These are phyloP conservation scores for Hypena proboscidalis DNA, from an alignment of 2,888 invertebrate species.

Conservation along the genomic window DNA sequence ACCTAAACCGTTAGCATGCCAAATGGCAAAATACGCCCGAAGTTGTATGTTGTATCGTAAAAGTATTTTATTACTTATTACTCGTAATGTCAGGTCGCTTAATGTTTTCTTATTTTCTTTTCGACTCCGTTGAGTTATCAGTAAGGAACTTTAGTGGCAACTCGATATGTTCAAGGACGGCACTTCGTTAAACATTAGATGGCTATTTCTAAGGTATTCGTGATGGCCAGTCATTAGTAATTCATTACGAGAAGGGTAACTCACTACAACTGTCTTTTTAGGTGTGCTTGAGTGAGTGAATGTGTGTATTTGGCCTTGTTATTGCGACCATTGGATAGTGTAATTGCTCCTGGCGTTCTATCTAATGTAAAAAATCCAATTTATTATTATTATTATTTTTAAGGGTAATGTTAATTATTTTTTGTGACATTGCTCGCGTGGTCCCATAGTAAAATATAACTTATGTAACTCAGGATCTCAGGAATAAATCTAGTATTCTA, in stretches of 20 bases:
- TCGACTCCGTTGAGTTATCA: slow-evolving; percentile 27
- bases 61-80: slow-evolving; percentile 33
- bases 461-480: no score
- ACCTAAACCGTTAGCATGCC: slow-evolving; percentile 9
- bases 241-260: slow-evolving; percentile 21
- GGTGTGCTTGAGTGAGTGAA: slow-evolving; percentile 9
- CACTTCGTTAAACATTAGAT: slow-evolving; percentile 35
- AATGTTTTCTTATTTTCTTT: slow-evolving; percentile 28
- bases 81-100: slow-evolving; percentile 22
- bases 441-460: no score
- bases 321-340: no score
- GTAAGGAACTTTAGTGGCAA: slow-evolving; percentile 37
- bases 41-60: slow-evolving; percentile 29
- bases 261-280: slow-evolving; percentile 10
- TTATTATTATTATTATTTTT: no score
- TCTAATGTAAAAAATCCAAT: no score
- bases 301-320: slow-evolving; percentile 10
- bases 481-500: no score
- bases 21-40: slow-evolving; percentile 20
- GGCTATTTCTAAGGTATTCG: slow-evolving; percentile 41
- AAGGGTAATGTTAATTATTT: no score
- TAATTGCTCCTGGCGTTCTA: no score
- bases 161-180: slow-evolving; percentile 55
- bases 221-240: slow-evolving; percentile 38
- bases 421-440: no score